These are phyloP conservation scores for Propithecus coquereli DNA, from an alignment of 2,113 vertebrate genomes.

Conservation along the genomic window DNA sequence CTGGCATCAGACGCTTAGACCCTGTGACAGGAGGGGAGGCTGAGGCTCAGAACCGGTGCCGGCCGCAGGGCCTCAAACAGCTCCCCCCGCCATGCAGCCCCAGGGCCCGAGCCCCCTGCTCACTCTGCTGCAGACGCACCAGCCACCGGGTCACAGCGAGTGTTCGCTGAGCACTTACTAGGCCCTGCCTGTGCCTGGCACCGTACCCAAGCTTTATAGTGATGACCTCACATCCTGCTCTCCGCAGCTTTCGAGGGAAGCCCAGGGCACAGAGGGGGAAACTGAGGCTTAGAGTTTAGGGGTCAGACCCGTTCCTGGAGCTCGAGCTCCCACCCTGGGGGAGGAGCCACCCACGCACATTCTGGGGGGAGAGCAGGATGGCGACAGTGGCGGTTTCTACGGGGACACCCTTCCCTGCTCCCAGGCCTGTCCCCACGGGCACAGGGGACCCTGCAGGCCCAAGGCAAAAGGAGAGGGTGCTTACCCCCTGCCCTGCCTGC, in stretches of 20 bases:
- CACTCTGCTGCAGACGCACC: neutral
- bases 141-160: neutral
- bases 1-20: neutral
- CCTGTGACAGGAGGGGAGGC: neutral
- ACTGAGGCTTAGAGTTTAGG: neutral
- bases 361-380: neutral
- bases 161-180: neutral
- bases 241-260: neutral
- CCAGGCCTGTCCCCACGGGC: fast-evolving
- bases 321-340: neutral
- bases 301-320: neutral
- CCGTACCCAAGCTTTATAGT: fast-evolving
- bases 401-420: neutral
- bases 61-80: fast-evolving
- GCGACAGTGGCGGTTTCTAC: fast-evolving
- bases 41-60: neutral
- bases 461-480: too few relatives aligned
- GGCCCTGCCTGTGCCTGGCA: neutral
- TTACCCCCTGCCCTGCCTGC: fast-evolving
- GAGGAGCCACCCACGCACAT: neutral
- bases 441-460: neutral
- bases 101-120: neutral
- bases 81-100: neutral
- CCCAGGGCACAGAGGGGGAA: neutral
- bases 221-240: neutral